Base-by-base conservation (phyloP, 2,113 vertebrate genomes). In the Elephas maximus region DNA sequence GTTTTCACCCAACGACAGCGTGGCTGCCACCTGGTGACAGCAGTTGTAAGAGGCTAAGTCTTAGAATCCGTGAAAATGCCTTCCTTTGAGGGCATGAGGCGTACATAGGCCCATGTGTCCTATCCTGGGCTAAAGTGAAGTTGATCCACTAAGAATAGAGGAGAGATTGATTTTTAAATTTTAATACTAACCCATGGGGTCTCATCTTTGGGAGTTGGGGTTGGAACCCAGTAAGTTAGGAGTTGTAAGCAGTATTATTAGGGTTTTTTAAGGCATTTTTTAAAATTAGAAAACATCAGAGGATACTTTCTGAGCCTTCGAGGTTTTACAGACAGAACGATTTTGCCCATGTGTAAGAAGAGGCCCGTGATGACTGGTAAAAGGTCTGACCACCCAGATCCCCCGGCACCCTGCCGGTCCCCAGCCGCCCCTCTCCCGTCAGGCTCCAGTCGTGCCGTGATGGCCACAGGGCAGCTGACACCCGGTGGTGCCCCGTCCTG, bases 391-490 rank as follows among this genome's bases (percentile, higher is more conserved):
- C 28, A 0, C 63, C 78, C 30, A 78, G 83, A 79, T 63, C 53
- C 62, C 44, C 67, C 53, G 3, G 41, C 28, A 26, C 71, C 89
- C 69, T 33, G 6, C 0, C 28, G 41, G 1, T 80, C 96, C 94
- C 87, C 97, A 28, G 96, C 97, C 8, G 2, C 93, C 41, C 90
- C 17, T n/a, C 8, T 84, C 85, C 82, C 85, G 60, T 90, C 62
- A 9, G 78, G 90, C 76, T 81, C 51, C 65, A 77, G 65, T 26
- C 33, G 11, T 92, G 97, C 91, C 62, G 0, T 77, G 48, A 79
- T 87, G 92, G 60, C 21, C 44, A 0, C 14, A 48, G 62, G 86
- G 62, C 37, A 67, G 62, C 97, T 83, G 96, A 94, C 92, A 95
- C 0, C 60, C 21, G 1, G 88, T 6, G 92, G 84, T 69, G 44